phyloP scores from a whole-genome alignment of 2,797 vertebrate genomes.

The Fistularia tabacaria region DNA sequence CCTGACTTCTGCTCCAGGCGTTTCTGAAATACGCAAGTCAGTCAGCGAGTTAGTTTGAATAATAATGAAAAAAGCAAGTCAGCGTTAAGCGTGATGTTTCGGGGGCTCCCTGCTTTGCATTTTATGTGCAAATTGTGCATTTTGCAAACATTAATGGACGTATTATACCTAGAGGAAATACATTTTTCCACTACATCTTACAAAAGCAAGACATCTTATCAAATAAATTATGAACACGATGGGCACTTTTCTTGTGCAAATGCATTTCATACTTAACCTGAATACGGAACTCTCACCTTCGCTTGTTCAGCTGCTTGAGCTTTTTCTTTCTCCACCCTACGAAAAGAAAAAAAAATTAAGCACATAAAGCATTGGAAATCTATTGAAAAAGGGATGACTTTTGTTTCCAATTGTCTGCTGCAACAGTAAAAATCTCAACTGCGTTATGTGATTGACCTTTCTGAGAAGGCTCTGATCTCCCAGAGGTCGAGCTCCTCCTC shows the following conservation, averaged over 20 bases:
- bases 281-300: constrained; percentile 76
- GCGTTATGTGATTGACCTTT: constrained; percentile 77
- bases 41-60: background rate
- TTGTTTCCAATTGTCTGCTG: no score
- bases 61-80: no score
- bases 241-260: no score
- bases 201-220: background rate
- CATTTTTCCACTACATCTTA: background rate
- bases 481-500: constrained; percentile 97
- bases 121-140: no score
- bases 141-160: no score
- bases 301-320: constrained; percentile 92
- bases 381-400: constrained; percentile 1
- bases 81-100: no score
- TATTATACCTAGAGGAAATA: no score
- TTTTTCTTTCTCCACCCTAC: constrained; percentile 97
- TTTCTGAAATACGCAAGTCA: constrained; percentile 75
- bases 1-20: constrained; percentile 89
- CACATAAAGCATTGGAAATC: background rate
- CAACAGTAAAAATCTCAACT: background rate
- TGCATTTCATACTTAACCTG: no score
- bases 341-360: constrained; percentile 9
- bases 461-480: constrained; percentile 98
- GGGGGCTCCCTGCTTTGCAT: no score
- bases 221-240: no score